Evolutionary conservation across 2,113 vertebrate genomes (phyloP).

Genomic region (Myiozetetes cayanensis): DNA sequence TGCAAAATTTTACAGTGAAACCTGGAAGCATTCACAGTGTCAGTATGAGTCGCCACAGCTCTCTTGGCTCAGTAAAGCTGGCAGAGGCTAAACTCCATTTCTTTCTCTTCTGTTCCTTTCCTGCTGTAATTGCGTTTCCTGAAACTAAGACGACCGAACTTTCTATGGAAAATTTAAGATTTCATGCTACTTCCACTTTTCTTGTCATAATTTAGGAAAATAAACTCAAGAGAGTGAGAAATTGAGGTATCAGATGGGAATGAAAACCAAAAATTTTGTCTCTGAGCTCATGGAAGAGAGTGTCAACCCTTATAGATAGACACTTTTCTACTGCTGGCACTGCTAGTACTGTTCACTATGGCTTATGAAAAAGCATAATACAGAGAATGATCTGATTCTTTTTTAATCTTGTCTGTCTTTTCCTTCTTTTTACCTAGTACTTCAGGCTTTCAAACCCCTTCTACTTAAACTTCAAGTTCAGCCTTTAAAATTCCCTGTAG

Average conservation of each 20-base stretch:
- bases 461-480: neutral
- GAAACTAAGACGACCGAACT: neutral
- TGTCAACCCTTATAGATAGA: rapidly evolving
- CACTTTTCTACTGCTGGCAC: neutral
- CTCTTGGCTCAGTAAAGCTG: neutral
- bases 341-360: neutral
- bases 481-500: neutral
- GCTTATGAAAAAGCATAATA: neutral
- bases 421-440: neutral
- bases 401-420: neutral
- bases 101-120: neutral
- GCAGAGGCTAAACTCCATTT: neutral
- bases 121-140: neutral
- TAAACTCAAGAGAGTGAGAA: neutral
- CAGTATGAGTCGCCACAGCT: neutral
- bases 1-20: neutral
- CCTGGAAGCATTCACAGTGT: neutral
- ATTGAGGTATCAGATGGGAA: neutral
- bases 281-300: neutral
- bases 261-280: neutral
- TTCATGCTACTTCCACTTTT: neutral
- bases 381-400: neutral
- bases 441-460: neutral
- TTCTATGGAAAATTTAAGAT: neutral
- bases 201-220: conserved; percentile 16